These are phyloP conservation scores for Tenthredo scrophulariae DNA, from an alignment of 2,888 invertebrate species.

Conservation along the genomic window DNA sequence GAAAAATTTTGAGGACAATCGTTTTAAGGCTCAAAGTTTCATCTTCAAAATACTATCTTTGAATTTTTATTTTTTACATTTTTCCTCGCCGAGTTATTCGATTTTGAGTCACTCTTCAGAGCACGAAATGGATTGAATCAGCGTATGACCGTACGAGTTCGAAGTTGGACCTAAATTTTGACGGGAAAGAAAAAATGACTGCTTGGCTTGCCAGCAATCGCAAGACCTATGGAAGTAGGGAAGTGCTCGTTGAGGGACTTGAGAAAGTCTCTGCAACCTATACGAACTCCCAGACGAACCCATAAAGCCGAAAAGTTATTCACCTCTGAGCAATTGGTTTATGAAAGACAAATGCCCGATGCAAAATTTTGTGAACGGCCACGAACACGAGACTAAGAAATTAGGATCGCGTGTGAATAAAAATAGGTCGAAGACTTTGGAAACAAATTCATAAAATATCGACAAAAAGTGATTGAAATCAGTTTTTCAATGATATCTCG, in stretches of 20 bases:
- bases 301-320: slow-evolving; percentile 58
- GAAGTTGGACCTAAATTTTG: too few relatives aligned
- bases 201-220: too few relatives aligned
- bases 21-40: not conserved
- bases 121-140: too few relatives aligned
- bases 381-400: slow-evolving; percentile 7
- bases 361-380: slow-evolving; percentile 59
- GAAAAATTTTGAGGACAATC: not conserved
- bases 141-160: too few relatives aligned
- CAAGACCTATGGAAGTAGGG: too few relatives aligned
- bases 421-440: not conserved
- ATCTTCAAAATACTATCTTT: not conserved
- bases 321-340: slow-evolving; percentile 66
- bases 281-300: slow-evolving; percentile 79
- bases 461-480: not conserved
- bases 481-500: not conserved
- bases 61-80: too few relatives aligned
- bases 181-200: too few relatives aligned
- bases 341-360: slow-evolving; percentile 64
- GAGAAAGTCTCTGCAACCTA: slow-evolving; percentile 79
- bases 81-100: too few relatives aligned
- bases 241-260: too few relatives aligned
- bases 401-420: not conserved
- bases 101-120: too few relatives aligned
- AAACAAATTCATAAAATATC: too few relatives aligned